phyloP scores from a whole-genome alignment of 2,888 invertebrate genomes.

The Subacronicta megacephala region DNA sequence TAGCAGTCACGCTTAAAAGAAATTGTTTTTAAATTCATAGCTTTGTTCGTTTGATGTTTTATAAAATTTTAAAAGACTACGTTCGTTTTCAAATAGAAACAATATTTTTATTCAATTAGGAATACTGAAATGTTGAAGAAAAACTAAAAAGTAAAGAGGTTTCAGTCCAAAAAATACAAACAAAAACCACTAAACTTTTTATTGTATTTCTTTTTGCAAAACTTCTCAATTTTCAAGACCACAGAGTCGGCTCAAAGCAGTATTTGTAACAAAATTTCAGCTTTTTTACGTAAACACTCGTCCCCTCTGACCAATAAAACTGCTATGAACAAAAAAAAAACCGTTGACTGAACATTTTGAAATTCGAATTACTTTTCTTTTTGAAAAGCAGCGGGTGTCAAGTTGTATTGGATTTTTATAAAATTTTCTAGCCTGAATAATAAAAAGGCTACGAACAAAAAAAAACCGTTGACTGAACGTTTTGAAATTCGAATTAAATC shows the following conservation, averaged over 20 bases:
- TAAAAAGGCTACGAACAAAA: conserved; percentile 24
- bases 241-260: conserved; percentile 5
- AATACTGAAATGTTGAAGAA: not conserved
- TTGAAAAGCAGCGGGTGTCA: conserved; percentile 29
- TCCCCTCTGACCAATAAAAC: conserved; percentile 32
- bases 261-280: conserved; percentile 18
- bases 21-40: no score
- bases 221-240: conserved; percentile 19
- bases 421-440: no score
- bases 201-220: conserved; percentile 17
- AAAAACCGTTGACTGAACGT: conserved; percentile 36
- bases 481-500: conserved; percentile 39
- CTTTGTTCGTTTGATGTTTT: no score
- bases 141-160: not conserved
- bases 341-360: conserved; percentile 38
- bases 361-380: conserved; percentile 43
- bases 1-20: no score
- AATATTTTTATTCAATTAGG: no score
- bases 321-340: conserved; percentile 19
- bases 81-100: no score
- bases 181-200: conserved; percentile 20
- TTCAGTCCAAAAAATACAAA: conserved; percentile 11
- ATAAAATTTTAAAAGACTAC: no score
- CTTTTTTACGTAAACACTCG: conserved; percentile 18
- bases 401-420: no score